Evolutionary conservation across 2,113 vertebrate species (phyloP), one percentile per base, ranked within the genome.

Genomic region (Rutilus rutilus): DNA sequence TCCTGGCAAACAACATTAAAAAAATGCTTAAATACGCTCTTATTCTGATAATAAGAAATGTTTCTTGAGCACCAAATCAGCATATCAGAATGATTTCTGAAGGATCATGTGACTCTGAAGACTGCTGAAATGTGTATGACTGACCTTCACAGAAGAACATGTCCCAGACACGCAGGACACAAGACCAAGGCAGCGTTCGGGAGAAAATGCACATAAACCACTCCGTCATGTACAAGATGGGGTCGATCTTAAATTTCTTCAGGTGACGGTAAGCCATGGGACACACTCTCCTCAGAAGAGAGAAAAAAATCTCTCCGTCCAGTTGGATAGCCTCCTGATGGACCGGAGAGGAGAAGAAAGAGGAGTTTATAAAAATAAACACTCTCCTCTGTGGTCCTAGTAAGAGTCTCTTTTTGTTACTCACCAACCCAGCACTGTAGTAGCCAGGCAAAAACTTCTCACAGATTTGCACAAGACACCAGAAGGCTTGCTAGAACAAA

Each of bases 61-160:
- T 57, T 57, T 57, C 19, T 7, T 57, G 2, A 30, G 2, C 60
- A 64, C 25, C 60, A 27, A 12, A 27, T 27, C 60, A 54, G 1
- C 52, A 54, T 21, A 54, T 21, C 3, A 23, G 19, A 57, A 57
- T 65, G 12, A 30, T 65, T 65, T 65, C 14, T 27, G 2, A 17
- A 9, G 27, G 64, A 19, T 67, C 30, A 33, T 67, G 27, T 67
- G 7, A 67, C 30, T 19, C 2, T 67, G 30, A 45, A 25, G 23
- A 23, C 67, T 65, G 6, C 27, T 1, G 27, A 33, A 30, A 50
- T 69, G 64, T 42, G 2, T 11, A 23, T 5, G 19, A 33, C 88
- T 85, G 90, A 98, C 97, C 97, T 94, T 98, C 97, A 84, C 97
- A 98, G 93, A 98, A 98, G 93, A 98, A 98, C 97, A 98, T 98